Evolutionary conservation across 2,888 invertebrate species (phyloP), one percentile per base, ranked within the genome.

Genomic region (Lasius platythorax): DNA sequence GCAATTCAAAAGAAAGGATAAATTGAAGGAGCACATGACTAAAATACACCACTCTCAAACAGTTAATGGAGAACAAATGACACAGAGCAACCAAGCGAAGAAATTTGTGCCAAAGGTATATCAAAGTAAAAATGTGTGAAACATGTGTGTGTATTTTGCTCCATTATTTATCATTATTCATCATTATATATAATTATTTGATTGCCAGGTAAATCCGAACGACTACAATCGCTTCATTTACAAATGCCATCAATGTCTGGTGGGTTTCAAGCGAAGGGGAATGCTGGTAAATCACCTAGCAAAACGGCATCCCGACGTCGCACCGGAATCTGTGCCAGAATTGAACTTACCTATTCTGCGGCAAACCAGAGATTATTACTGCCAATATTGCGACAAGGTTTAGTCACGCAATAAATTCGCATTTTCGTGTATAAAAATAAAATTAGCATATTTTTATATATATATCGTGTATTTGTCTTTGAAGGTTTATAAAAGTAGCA

Each of bases 221-320:
- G 97, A 97, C 95, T 97, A 97, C 93, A 96, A 97, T 92, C 95
- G 97, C 72, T 97, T 97, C 93, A 96, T 97, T 85, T 98, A 97
- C 95, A 98, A 97, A 94, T 98, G 98, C 93, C 97, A 97, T 90
- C 96, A 96, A 72, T 98, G 98, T 94, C 95, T 97, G 92, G 95
- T 97, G 43, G 97, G 97, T 86, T 97, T 98, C 93, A 97, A 98
- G 95, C 96, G 98, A 79, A 96, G 98, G 87, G 98, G 98, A 2
- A 98, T 98, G 97, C 95, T 97, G 64, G 97, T 98, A 3, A 98
- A 98, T 95, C 98, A 98, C 94, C 95, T 98, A 90, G 98, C 97
- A 85, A 98, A 98, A 93, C 95, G 97, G 88, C 97, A 98, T 96
- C 96, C 97, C 40, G 96, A 96, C 79, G 96, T 97, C 67, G 95